These are phyloP conservation scores for Sipha maydis DNA, from an alignment of 2,888 invertebrate species.

Conservation along the genomic window DNA sequence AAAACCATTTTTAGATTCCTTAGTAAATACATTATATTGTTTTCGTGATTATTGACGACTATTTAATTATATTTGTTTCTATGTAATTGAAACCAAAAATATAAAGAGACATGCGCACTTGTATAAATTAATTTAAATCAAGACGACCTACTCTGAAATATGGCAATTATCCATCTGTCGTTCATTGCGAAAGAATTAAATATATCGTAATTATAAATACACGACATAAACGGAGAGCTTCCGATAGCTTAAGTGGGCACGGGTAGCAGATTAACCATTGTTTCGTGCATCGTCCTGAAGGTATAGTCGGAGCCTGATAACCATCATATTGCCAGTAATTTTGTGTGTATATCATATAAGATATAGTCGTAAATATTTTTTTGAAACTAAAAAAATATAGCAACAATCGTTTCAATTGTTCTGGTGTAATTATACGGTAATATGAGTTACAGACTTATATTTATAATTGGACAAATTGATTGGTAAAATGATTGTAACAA, in stretches of 20 bases:
- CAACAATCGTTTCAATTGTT: constrained; percentile 15
- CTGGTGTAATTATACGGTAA: not conserved
- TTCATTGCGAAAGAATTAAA: constrained; percentile 1
- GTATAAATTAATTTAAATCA: not conserved
- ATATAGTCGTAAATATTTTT: not conserved
- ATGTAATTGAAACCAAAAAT: not conserved
- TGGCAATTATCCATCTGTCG: constrained; percentile 28
- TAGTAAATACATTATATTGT: not conserved
- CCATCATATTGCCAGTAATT: constrained; percentile 3
- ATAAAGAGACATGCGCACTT: not conserved
- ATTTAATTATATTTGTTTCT: not conserved
- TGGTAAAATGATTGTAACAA: not conserved
- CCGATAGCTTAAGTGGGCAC: not conserved
- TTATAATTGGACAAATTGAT: not conserved
- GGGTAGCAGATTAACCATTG: constrained; percentile 37
- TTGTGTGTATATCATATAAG: not conserved
- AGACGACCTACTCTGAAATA: not conserved
- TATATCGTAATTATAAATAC: constrained; percentile 25
- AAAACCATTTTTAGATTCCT: no score
- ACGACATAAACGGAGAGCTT: constrained; percentile 27
- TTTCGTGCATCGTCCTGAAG: constrained; percentile 22
- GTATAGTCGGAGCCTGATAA: not conserved
- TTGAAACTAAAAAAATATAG: constrained; percentile 10
- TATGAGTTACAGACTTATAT: not conserved
- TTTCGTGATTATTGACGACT: not conserved